Evolutionary conservation across 2,888 invertebrate species (phyloP).

Genomic region (Cyclophora punctaria): DNA sequence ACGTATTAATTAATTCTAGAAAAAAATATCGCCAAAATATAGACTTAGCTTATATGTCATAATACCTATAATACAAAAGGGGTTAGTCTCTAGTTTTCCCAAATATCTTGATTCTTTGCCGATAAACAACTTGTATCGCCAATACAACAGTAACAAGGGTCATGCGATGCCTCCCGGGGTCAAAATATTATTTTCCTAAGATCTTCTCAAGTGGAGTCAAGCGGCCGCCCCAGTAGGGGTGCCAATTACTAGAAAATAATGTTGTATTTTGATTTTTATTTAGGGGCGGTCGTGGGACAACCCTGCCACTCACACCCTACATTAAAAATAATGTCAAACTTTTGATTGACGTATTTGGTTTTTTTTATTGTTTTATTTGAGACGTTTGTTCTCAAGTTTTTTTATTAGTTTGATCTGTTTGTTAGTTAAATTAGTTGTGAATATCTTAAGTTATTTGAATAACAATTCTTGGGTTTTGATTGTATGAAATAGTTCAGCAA

Average conservation of each 20-base stretch:
- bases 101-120: not conserved
- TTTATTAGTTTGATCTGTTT: conserved; percentile 10
- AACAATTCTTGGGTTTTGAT: too few relatives aligned
- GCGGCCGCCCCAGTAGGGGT: conserved; percentile 62
- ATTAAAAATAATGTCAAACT: conserved; percentile 54
- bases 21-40: too few relatives aligned
- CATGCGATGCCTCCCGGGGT: conserved; percentile 34
- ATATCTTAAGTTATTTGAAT: too few relatives aligned
- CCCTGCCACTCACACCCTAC: conserved; percentile 67
- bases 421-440: too few relatives aligned
- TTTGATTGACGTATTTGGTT: conserved; percentile 64
- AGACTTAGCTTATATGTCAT: too few relatives aligned
- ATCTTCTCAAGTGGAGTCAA: conserved; percentile 67
- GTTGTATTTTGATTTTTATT: conserved; percentile 70
- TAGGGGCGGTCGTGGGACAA: conserved; percentile 72
- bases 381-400: conserved; percentile 42
- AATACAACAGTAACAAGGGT: conserved; percentile 38
- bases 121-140: conserved; percentile 29
- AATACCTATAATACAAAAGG: too few relatives aligned
- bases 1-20: too few relatives aligned
- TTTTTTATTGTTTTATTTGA: conserved; percentile 57
- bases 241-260: conserved; percentile 72
- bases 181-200: conserved; percentile 63
- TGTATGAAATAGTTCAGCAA: too few relatives aligned
- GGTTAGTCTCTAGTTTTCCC: too few relatives aligned